These are phyloP conservation scores for Stenurella melanura DNA, from an alignment of 2,888 invertebrate genomes.

Conservation along the genomic window DNA sequence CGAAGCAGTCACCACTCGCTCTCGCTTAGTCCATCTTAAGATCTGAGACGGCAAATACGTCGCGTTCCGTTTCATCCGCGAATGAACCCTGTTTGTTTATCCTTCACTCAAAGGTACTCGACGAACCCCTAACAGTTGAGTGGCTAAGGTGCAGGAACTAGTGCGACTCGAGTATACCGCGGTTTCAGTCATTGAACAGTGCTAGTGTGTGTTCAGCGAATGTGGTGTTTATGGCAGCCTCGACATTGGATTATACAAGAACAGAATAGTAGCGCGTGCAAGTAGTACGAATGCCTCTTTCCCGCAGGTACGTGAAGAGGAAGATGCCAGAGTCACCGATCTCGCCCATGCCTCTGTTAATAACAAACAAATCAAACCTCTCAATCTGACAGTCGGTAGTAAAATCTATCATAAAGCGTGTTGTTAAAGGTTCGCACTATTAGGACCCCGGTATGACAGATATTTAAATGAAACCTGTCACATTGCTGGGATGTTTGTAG, in stretches of 20 bases:
- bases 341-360: conserved; percentile 41
- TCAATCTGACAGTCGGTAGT: conserved; percentile 24
- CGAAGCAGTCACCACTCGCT: conserved; percentile 68
- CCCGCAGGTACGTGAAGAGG: conserved; percentile 63
- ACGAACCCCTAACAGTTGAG: conserved; percentile 40
- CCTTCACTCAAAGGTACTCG: conserved; percentile 40
- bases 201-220: conserved; percentile 52
- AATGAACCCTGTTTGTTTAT: conserved; percentile 52
- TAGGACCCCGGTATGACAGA: conserved; percentile 56
- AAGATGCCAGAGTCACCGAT: conserved; percentile 41
- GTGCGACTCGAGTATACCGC: conserved; percentile 43
- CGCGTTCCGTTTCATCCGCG: conserved; percentile 55
- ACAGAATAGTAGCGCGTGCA: conserved; percentile 61
- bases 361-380: conserved; percentile 41
- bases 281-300: conserved; percentile 56
- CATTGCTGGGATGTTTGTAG: conserved; percentile 65
- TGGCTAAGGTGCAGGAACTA: conserved; percentile 40
- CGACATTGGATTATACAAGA: conserved; percentile 60
- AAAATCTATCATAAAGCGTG: conserved; percentile 19
- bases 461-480: conserved; percentile 66
- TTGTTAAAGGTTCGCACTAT: conserved; percentile 43
- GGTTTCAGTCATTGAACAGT: conserved; percentile 47
- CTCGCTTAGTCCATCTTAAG: conserved; percentile 71
- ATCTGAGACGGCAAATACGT: conserved; percentile 64
- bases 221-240: conserved; percentile 50